Evolutionary conservation across 2,888 invertebrate genomes (phyloP).

Genomic region (Xestia rhomboidea): DNA sequence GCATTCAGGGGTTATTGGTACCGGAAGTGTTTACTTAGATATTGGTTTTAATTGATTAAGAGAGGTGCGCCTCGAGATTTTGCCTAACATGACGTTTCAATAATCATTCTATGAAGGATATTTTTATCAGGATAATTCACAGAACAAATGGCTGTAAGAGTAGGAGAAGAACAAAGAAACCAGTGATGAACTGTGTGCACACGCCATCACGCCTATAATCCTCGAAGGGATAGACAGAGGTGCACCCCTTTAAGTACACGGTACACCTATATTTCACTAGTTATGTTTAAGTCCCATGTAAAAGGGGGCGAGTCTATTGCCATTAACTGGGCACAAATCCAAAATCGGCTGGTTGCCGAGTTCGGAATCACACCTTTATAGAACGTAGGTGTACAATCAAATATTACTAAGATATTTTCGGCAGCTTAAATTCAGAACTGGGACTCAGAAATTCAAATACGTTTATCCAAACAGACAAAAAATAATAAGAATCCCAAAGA

Average conservation of each 20-base stretch:
- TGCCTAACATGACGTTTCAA: no score
- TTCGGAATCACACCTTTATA: no score
- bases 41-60: slow-evolving; percentile 22
- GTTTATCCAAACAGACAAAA: neutral
- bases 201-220: no score
- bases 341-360: no score
- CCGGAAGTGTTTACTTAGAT: slow-evolving; percentile 10
- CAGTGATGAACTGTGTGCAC: neutral
- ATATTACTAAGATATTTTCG: neutral
- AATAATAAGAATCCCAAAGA: neutral
- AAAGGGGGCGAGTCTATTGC: no score
- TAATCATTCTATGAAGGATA: neutral
- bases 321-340: no score
- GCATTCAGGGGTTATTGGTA: slow-evolving; percentile 17
- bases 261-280: no score
- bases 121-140: neutral
- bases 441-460: neutral
- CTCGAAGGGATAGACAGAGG: no score
- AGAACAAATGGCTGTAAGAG: neutral
- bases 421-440: neutral
- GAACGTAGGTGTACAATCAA: neutral
- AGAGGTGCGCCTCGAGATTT: neutral
- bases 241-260: no score
- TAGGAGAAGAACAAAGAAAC: neutral
- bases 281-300: no score